Evolutionary conservation across 1,140 invertebrate genomes (phyloP).

Genomic region (Stegodyphus dumicola): DNA sequence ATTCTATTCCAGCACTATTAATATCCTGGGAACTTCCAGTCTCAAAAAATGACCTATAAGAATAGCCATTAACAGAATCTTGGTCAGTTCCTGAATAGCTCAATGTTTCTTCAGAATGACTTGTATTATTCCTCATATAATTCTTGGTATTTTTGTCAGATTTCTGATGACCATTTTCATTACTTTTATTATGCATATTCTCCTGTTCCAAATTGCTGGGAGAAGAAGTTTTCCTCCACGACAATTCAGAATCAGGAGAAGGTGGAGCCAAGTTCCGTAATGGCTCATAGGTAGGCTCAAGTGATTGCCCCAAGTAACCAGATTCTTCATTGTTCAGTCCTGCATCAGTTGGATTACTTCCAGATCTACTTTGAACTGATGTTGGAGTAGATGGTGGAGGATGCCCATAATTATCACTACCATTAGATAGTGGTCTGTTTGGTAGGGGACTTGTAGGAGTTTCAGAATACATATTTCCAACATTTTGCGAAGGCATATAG

Average conservation of each 20-base stretch:
- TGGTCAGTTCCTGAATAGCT: conserved; percentile 6
- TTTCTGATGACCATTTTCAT: conserved; percentile 13
- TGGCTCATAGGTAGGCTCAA: conserved; percentile 41
- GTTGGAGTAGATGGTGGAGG: conserved; percentile 14
- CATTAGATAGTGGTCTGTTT: conserved; percentile 8
- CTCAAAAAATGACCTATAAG: conserved; percentile 35
- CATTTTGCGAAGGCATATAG: conserved; percentile 12
- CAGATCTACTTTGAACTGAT: conserved; percentile 17
- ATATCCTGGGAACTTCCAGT: conserved; percentile 9
- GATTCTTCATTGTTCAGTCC: conserved; percentile 26
- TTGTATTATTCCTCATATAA: background rate
- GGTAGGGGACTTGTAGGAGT: conserved; percentile 3
- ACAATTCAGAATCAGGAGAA: conserved; percentile 34
- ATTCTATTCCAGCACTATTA: conserved; percentile 8
- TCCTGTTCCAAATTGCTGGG: conserved; percentile 5
- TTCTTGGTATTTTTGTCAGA: conserved; percentile 5
- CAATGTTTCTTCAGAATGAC: conserved; percentile 4
- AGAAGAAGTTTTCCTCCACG: conserved; percentile 33
- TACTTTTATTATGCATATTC: background rate
- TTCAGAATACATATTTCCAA: conserved; percentile 24
- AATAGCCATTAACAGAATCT: conserved; percentile 29
- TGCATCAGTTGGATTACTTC: conserved; percentile 25
- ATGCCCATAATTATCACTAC: conserved; percentile 20
- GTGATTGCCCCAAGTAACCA: conserved; percentile 1
- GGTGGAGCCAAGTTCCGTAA: conserved; percentile 38